A percentile compares a stretch with the other conserved stretches of the same genome.
Conservation (phyloP, 1,140 invertebrate genomes). For the Gonioctena quinquepunctata region DNA sequence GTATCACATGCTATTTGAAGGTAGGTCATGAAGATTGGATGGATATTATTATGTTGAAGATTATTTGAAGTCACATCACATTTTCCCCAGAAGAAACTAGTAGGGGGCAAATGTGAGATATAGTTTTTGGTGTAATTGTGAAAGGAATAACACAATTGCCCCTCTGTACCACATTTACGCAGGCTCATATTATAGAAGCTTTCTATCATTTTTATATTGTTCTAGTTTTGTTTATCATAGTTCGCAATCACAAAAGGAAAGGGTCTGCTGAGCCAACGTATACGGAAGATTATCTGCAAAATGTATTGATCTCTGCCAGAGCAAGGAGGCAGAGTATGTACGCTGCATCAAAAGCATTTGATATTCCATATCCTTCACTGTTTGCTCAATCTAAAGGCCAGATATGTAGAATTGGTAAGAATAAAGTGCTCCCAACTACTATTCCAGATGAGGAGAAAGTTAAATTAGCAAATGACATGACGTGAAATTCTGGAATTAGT, state of each 20-base stretch:
- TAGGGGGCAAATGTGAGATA: not conserved
- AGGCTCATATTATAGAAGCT: not conserved
- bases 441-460: constrained; percentile 18
- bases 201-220: not conserved
- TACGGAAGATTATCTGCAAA: constrained; percentile 27
- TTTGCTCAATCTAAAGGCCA: constrained; percentile 30
- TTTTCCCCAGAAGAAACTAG: not conserved
- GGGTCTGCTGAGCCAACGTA: constrained; percentile 16
- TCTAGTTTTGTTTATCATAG: constrained; percentile 3
- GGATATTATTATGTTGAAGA: too few species aligned
- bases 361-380: constrained; percentile 8
- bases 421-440: not conserved
- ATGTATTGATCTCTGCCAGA: constrained; percentile 29
- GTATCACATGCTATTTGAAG: too few species aligned
- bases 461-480: constrained; percentile 16
- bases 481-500: constrained; percentile 46
- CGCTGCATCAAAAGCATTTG: not conserved
- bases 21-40: too few species aligned
- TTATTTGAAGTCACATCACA: too few species aligned
- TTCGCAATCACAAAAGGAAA: constrained; percentile 13
- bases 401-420: constrained; percentile 24
- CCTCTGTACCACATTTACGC: not conserved
- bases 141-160: not conserved
- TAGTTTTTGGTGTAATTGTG: not conserved
- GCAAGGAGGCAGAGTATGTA: not conserved